Evolutionary conservation across 2,797 vertebrate species (phyloP).

Genomic region (Pelodytes ibericus): DNA sequence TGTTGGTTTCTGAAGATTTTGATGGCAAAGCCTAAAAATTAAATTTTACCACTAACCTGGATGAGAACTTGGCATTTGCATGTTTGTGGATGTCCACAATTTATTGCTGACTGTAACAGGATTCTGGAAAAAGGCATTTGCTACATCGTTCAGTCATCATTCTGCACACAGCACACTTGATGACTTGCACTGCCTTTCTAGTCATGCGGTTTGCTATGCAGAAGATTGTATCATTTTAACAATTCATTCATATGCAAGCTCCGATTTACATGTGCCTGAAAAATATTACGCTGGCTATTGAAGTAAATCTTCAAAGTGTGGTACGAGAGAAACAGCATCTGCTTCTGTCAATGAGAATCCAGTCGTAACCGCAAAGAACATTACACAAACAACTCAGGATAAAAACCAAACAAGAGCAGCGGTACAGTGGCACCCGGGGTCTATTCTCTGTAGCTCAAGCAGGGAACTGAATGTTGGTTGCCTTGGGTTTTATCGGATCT

Average conservation of each 20-base stretch:
- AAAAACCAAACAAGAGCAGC: background rate
- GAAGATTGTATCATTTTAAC: background rate
- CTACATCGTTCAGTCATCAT: background rate
- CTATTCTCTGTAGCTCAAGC: no score
- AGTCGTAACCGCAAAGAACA: background rate
- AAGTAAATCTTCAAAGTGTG: conserved; percentile 30
- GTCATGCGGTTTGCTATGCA: background rate
- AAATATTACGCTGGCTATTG: conserved; percentile 28
- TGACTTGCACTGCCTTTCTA: background rate
- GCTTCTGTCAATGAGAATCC: conserved; percentile 41
- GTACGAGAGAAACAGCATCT: conserved; percentile 18
- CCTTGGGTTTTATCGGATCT: no score
- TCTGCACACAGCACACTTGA: background rate
- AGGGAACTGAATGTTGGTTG: no score
- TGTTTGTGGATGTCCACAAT: no score
- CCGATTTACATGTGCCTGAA: conserved; percentile 27
- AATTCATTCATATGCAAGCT: conserved; percentile 10
- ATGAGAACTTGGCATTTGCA: no score
- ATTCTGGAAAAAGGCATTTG: background rate
- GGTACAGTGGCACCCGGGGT: background rate
- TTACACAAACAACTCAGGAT: conserved; percentile 3
- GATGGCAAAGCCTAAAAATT: no score
- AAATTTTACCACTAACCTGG: no score
- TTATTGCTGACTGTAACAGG: background rate
- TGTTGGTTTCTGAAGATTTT: no score